Evolutionary conservation across 2,113 vertebrate species (phyloP).

Genomic region (Oreochromis aureus): DNA sequence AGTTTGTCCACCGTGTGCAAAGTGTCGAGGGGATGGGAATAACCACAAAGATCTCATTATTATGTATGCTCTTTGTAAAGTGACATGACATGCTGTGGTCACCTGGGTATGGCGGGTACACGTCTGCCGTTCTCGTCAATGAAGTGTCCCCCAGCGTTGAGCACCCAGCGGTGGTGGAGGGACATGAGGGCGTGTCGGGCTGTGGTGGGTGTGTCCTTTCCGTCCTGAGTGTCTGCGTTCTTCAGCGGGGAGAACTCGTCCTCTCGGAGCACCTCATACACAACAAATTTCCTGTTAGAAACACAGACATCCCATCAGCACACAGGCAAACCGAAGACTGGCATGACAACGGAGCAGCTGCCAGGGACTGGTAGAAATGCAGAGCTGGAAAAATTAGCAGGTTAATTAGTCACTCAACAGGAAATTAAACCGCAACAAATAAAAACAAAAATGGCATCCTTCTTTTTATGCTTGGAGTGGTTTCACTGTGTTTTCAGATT

Average conservation of each 20-base stretch:
- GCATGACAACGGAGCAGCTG: not conserved
- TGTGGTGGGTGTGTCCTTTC: slow-evolving; percentile 96
- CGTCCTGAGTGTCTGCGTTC: slow-evolving; percentile 92
- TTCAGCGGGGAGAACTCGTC: slow-evolving; percentile 96
- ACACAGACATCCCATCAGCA: not conserved
- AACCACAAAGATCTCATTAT: not conserved
- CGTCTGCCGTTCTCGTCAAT: slow-evolving; percentile 89
- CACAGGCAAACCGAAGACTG: not conserved
- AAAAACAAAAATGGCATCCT: not conserved
- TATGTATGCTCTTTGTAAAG: not conserved
- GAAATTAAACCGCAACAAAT: not conserved
- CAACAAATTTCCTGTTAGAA: slow-evolving; percentile 82
- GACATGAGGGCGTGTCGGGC: slow-evolving; percentile 89
- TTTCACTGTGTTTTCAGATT: not conserved
- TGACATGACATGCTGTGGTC: slow-evolving; percentile 1
- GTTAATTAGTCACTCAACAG: not conserved
- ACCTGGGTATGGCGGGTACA: slow-evolving; percentile 92
- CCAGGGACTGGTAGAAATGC: not conserved
- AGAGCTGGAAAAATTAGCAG: fast-evolving
- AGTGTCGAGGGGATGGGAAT: not conserved
- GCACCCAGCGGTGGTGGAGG: slow-evolving; percentile 96
- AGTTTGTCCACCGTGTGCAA: not conserved
- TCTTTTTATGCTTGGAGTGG: not conserved
- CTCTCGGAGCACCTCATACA: slow-evolving; percentile 90
- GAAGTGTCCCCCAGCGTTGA: slow-evolving; percentile 91